Base-by-base conservation (phyloP, 2,797 vertebrate species). In the Periparus ater region DNA sequence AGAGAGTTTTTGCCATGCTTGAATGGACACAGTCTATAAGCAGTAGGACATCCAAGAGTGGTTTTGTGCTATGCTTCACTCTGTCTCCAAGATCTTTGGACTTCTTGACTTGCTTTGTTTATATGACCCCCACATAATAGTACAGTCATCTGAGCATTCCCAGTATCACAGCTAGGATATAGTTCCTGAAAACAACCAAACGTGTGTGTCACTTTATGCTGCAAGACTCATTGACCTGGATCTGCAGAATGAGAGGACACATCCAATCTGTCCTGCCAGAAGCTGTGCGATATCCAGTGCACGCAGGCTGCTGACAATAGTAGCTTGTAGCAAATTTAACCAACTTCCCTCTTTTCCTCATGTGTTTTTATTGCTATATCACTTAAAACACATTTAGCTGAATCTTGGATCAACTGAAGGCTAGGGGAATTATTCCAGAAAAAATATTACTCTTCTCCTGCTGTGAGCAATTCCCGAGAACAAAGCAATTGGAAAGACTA, bases 391-490 rank as follows among this genome's bases (percentile, higher is more conserved):
- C 42, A 79, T 86, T 91, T 67, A 94, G 50, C 71, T 4, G 8
- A 84, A 81, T 68, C 70, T 88, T 93, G 80, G 70, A 88, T 66
- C 89, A 36, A 5, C 27, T 55, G 50, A 91, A 76, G 55, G 53
- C 44, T 45, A 53, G 8, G 73, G 89, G 63, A 91, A 74, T 76
- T 79, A 84, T 89, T 96, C 91, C 85, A 91, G 89, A 94, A 86
- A 91, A 57, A 95, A 84, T 73, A 88, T 91, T 96, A 36, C 71
- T 71, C 75, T 95, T 94, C 58, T 89, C 82, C 92, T 54, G 83
- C 94, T 96, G 95, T 60, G 92, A 86, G 61, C 1, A 9, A 54
- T 89, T 85, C 82, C 71, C 13, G 9, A 91, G 85, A 96, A 91
- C 85, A 96, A 96, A 96, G 78, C 72, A 76, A 40, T 72, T 2